phyloP scores from a whole-genome alignment of 1,140 invertebrate species.

The Sitobion miscanthi region DNA sequence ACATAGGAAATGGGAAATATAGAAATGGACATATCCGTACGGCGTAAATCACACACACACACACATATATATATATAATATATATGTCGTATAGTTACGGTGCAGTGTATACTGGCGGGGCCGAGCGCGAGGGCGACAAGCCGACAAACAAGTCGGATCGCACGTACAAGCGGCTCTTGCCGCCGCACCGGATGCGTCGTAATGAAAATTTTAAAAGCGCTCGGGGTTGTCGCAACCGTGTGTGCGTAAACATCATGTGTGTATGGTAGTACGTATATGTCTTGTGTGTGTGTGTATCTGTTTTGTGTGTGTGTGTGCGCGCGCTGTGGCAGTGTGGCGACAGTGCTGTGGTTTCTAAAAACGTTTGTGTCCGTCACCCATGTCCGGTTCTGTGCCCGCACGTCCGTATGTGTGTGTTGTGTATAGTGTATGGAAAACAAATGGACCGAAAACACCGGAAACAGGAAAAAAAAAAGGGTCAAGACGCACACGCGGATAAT shows the following conservation, averaged over 20 bases:
- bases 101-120: background rate
- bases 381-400: background rate
- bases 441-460: constrained; percentile 50
- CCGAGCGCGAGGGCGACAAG: background rate
- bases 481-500: constrained; percentile 36
- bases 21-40: constrained; percentile 44
- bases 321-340: background rate
- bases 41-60: constrained; percentile 39
- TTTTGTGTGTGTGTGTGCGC: background rate
- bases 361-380: background rate
- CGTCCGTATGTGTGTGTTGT: background rate
- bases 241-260: background rate
- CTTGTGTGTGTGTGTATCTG: background rate
- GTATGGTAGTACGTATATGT: too few species aligned
- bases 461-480: constrained; percentile 49
- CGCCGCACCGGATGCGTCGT: constrained; percentile 27
- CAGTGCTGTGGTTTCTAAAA: constrained; percentile 36
- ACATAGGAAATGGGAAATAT: background rate
- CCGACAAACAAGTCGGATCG: constrained; percentile 40
- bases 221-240: background rate
- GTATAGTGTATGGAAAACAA: constrained; percentile 36
- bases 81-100: background rate
- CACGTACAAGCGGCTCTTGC: background rate
- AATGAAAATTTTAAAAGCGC: constrained; percentile 55
- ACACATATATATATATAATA: background rate